A percentile compares a stretch with the other conserved stretches of the same genome.
Conservation (phyloP, 2,113 vertebrate species). For the Lamprotornis superbus region DNA sequence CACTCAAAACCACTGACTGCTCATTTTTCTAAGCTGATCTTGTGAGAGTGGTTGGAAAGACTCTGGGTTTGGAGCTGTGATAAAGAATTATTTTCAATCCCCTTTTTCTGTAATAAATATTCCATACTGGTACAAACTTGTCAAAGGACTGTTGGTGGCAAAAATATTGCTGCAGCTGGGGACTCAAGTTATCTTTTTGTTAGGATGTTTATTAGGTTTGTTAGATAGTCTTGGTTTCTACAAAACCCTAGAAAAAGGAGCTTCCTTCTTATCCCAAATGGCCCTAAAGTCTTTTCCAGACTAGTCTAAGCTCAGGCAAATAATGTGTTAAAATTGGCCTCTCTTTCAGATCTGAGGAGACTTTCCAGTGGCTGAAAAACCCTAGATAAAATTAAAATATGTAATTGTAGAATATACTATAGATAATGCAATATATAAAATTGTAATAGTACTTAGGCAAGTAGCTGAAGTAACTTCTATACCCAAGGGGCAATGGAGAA, state of each 20-base stretch:
- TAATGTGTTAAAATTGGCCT: not conserved
- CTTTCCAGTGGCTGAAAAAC: not conserved
- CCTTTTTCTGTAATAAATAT: not conserved
- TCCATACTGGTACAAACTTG: not conserved
- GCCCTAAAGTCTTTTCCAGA: not conserved
- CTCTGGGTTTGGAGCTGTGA: rapidly evolving
- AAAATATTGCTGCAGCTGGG: not conserved
- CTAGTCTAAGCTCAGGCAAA: not conserved
- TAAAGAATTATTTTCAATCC: not conserved
- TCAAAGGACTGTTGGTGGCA: not conserved
- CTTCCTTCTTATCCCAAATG: rapidly evolving
- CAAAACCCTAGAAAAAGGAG: not conserved
- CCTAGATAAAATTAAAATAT: not conserved
- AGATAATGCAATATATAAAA: not conserved
- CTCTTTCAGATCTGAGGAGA: not conserved
- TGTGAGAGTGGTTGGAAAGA: not conserved
- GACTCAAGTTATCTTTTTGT: not conserved
- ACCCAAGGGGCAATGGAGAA: not conserved
- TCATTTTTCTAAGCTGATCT: not conserved
- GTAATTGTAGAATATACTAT: not conserved
- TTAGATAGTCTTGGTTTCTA: not conserved
- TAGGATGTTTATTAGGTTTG: not conserved
- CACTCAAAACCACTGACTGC: not conserved
- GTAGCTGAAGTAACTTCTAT: not conserved
- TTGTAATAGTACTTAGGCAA: not conserved